These are phyloP conservation scores for Papilio dardanus DNA, from an alignment of 1,140 invertebrate genomes.

Conservation along the genomic window DNA sequence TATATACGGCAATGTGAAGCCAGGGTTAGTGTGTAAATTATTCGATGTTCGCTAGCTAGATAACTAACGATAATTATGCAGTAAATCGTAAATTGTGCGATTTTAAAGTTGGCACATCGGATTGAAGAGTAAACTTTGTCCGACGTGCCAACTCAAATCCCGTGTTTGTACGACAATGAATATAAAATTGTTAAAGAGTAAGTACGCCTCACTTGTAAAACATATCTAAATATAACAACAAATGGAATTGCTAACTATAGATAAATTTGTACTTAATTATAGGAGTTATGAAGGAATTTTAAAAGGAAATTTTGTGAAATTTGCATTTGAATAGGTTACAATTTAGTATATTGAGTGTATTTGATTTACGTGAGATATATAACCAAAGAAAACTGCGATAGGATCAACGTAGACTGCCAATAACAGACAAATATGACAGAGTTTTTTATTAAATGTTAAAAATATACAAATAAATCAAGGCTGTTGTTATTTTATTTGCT, in stretches of 20 bases:
- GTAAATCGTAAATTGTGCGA: neutral
- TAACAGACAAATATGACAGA: constrained; percentile 50
- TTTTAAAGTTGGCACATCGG: neutral
- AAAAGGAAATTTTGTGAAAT: neutral
- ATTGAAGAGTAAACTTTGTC: neutral
- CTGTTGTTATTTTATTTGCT: constrained; percentile 66
- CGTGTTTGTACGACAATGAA: neutral
- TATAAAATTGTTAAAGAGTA: neutral
- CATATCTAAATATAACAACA: constrained; percentile 31
- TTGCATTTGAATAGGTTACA: constrained; percentile 12
- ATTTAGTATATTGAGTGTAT: constrained; percentile 10
- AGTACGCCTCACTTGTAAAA: constrained; percentile 1
- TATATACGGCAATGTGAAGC: neutral
- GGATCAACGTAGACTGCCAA: constrained; percentile 61
- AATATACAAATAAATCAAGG: constrained; percentile 62
- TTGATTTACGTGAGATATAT: constrained; percentile 40
- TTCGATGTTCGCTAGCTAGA: constrained; percentile 35
- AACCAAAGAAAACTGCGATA: constrained; percentile 68
- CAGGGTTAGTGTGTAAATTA: constrained; percentile 17
- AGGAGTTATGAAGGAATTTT: too few species aligned
- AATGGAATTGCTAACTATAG: constrained; percentile 28
- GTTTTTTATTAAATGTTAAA: constrained; percentile 67
- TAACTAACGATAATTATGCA: constrained; percentile 1
- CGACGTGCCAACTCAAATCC: neutral
- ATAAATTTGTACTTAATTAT: constrained; percentile 34